Base-by-base conservation (phyloP, 2,888 invertebrate genomes). In the Ecliptopera silaceata region DNA sequence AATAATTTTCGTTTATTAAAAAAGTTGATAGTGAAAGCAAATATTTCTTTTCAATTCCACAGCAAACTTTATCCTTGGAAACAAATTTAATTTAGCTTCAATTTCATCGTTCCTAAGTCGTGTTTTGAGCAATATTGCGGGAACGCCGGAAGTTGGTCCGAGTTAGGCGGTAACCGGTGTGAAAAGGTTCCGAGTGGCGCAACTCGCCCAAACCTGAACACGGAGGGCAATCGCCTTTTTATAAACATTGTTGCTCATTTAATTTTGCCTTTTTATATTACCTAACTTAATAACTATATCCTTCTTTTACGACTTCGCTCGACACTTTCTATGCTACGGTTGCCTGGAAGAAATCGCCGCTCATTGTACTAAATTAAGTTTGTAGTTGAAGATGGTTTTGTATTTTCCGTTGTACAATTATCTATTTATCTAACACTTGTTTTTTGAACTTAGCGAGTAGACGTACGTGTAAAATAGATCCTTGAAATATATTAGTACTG, bases 81-180 rank as follows among this genome's bases (percentile, higher is more conserved):
- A 67, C 64, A 72, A 74, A 76, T 74, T 68, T 68, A 72, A 74
- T 80, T 77, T 69, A 61, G 58, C 64, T 57, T 58, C 70, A 66
- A 66, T 74, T 69, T 66, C 65, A 65, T 69, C 67, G 69, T 67
- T 63, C 61, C 61, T 66, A 71, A 65, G 66, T 64, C 59, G 61
- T 65, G 67, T 73, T 71, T 66, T 66, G 55, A 57, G 64, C 69
- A 69, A 71, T 67, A 65, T 65, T 61, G 65, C 66, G 61, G 63
- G 55, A 41, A 38, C 47, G 61, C 59, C 66, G 71, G 69, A 65
- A 68, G 69, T 58, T 55, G 44, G 52, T 8, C 39, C 22, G 41
- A 26, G 41, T 44, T 55, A 49, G 44, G 45, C 20, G 47, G 49
- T 58, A 59, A 61, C 61, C 54, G 53, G 36, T 22, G 47, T 31